Base-by-base conservation (phyloP, 1,140 invertebrate genomes). In the Arion vulgaris region DNA sequence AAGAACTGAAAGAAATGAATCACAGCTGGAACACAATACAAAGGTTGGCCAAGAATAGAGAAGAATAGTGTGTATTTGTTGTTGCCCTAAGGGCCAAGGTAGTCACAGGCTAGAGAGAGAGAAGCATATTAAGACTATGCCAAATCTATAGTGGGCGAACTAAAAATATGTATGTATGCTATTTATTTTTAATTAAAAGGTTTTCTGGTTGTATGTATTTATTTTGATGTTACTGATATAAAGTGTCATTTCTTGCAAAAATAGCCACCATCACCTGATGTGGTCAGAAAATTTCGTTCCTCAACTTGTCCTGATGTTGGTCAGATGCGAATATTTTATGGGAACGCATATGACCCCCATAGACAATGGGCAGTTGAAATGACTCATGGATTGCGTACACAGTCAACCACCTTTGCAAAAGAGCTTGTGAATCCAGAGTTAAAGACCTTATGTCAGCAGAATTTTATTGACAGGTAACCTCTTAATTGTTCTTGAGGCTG, bases 341-440 rank as follows among this genome's bases (percentile, higher is more conserved):
- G 91, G 28, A 91, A 86, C 85, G 90, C 91, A 23, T 82, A 85
- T 77, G 92, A 93, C 49, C 91, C 92, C 38, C 89, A 92, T 41
- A 82, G 78, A 51, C 83, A 90, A 80, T 90, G 88, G 89, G 91
- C 91, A 68, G 87, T 83, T 34, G 86, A 90, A 32, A 92, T 92
- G 89, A 86, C 85, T 1, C 92, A 93, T 88, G 92, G 92, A 1
- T 82, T 91, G 13, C 88, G 81, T 32, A 90, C 88, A 28, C 88
- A 88, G 26, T 87, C 88, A 1, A 87, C 85, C 15, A 80, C 84
- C 49, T 88, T 82, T 34, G 85, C 90, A 32, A 87, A 85, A 74
- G 88, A 91, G 71, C 73, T 91, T n/a, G 86, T 90, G 9, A 91
- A 91, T 66, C 92, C 92, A 23, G n/a, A 77, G 9, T 89, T 88